Conservation (phyloP, 2,797 vertebrate species). For the Picus viridis region DNA sequence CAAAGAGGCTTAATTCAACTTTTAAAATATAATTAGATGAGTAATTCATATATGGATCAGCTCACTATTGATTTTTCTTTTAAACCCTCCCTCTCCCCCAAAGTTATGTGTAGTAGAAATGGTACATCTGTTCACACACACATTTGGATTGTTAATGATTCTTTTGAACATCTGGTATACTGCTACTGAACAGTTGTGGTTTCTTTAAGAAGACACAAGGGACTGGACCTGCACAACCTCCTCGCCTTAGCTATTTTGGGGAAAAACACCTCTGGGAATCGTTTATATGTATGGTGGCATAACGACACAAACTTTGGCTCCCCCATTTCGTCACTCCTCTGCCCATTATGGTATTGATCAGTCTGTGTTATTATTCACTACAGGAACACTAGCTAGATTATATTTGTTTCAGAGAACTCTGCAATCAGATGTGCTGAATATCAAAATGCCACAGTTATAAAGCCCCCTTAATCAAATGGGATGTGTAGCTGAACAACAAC, state of each 20-base stretch:
- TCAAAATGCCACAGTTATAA: background rate
- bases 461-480: background rate
- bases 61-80: constrained; percentile 72
- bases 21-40: constrained; percentile 70
- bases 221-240: constrained; percentile 74
- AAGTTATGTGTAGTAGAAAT: constrained; percentile 73
- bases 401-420: constrained; percentile 2
- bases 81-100: constrained; percentile 39
- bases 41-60: constrained; percentile 52
- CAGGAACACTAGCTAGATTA: constrained; percentile 9
- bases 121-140: constrained; percentile 78
- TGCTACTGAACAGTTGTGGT: constrained; percentile 75
- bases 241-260: constrained; percentile 64
- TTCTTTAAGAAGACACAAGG: constrained; percentile 76
- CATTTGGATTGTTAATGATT: constrained; percentile 79
- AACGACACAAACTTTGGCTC: constrained; percentile 44
- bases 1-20: constrained; percentile 52
- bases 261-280: constrained; percentile 60
- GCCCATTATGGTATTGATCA: constrained; percentile 29
- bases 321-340: constrained; percentile 44
- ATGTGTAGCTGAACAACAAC: background rate
- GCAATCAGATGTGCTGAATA: background rate
- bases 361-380: constrained; percentile 21
- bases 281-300: constrained; percentile 28
- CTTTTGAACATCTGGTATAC: constrained; percentile 79